A percentile compares a stretch with the other conserved stretches of the same genome.
Conservation (phyloP, 2,113 vertebrate genomes). For the Centrocercus urophasianus region DNA sequence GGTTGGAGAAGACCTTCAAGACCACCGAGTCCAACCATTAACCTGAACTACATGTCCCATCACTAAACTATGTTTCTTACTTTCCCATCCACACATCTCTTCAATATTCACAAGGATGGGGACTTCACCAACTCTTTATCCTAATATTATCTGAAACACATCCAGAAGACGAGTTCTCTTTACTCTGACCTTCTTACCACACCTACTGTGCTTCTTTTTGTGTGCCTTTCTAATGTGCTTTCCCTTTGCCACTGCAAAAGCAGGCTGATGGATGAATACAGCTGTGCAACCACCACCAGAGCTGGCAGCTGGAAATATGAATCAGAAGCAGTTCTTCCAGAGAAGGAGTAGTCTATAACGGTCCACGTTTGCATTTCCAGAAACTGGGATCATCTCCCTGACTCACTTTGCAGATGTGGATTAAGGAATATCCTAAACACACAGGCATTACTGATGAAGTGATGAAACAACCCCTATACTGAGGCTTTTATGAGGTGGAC, state of each 20-base stretch:
- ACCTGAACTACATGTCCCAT: background rate
- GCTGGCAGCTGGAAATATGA: too few species aligned
- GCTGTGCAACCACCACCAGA: background rate
- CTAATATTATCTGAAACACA: background rate
- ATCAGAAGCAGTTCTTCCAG: background rate
- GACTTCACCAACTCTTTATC: background rate
- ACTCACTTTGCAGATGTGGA: background rate
- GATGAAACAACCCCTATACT: background rate
- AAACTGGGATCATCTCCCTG: background rate
- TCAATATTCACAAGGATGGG: background rate
- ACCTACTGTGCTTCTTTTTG: background rate
- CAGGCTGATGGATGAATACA: background rate
- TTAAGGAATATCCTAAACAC: background rate
- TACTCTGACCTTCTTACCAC: background rate
- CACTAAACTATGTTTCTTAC: background rate
- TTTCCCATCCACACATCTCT: background rate
- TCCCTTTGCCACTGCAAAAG: background rate
- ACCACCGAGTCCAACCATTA: background rate
- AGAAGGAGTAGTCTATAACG: too few species aligned
- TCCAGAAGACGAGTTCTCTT: background rate
- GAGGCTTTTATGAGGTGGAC: background rate
- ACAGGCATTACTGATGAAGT: background rate
- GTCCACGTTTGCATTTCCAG: background rate
- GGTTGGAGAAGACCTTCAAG: background rate
- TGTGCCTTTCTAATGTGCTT: background rate